Percentiles rank a stretch among this genome's conserved stretches.
Evolutionary conservation across 2,888 invertebrate species (phyloP).

Genomic region (Eurois occulta): DNA sequence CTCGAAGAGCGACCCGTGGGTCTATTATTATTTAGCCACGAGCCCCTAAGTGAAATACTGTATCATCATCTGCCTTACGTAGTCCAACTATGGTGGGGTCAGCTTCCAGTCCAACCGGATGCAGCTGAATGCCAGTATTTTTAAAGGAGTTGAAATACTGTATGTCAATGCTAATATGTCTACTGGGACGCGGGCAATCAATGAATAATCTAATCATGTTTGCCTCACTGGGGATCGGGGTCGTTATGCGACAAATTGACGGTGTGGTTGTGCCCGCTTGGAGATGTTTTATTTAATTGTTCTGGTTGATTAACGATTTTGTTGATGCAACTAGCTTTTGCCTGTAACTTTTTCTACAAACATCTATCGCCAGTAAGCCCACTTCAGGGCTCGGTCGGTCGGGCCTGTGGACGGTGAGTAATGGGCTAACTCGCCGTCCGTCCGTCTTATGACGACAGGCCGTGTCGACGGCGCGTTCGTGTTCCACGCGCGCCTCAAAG

Average conservation of each 20-base stretch:
- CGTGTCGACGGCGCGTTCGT: too few species aligned
- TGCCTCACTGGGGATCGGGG: slow-evolving; percentile 12
- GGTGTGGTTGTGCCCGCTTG: not conserved
- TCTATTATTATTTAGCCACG: too few species aligned
- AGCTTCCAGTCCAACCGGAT: too few species aligned
- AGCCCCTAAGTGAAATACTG: too few species aligned
- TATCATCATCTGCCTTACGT: too few species aligned
- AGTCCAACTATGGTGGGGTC: too few species aligned
- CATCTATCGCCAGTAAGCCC: not conserved
- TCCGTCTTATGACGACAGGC: too few species aligned
- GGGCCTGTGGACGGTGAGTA: too few species aligned
- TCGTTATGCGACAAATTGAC: slow-evolving; percentile 32
- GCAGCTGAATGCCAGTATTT: not conserved
- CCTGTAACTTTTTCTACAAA: not conserved
- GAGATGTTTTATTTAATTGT: slow-evolving; percentile 10
- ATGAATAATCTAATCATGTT: slow-evolving; percentile 56
- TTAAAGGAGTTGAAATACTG: not conserved
- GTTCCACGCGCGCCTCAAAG: too few species aligned
- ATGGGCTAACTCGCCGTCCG: too few species aligned
- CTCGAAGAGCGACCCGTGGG: too few species aligned
- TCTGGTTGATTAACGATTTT: not conserved
- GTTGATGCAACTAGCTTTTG: not conserved
- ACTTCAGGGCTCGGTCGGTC: too few species aligned
- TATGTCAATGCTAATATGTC: not conserved
- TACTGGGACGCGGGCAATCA: slow-evolving; percentile 37